Conservation (phyloP, 2,113 vertebrate genomes). For the Bostrychus sinensis region DNA sequence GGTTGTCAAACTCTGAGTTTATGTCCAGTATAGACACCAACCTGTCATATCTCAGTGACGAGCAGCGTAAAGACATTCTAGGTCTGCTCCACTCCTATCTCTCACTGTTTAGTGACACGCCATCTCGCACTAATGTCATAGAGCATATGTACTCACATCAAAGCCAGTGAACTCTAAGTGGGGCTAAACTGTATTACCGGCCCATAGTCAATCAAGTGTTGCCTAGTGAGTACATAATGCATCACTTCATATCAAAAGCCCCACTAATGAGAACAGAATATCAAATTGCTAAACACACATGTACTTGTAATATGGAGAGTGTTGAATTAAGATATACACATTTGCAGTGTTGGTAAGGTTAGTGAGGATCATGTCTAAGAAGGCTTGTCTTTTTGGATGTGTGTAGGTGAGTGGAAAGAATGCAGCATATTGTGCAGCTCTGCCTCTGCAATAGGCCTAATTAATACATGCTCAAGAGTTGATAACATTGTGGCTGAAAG, state of each 20-base stretch:
- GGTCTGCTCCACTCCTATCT: too few species aligned
- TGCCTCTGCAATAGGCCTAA: conserved; percentile 77
- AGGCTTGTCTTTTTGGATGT: conserved; percentile 20
- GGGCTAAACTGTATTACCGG: conserved; percentile 70
- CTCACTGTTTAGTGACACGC: too few species aligned
- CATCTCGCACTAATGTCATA: too few species aligned
- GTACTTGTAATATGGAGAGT: conserved; percentile 60
- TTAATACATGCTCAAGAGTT: conserved; percentile 77
- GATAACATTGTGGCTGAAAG: conserved; percentile 79
- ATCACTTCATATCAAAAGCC: conserved; percentile 77
- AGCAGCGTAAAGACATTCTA: too few species aligned
- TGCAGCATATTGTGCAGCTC: conserved; percentile 51
- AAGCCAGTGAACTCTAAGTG: conserved; percentile 61
- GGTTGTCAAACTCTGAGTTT: too few species aligned
- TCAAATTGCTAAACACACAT: conserved; percentile 62
- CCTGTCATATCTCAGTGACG: too few species aligned
- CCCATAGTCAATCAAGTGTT: conserved; percentile 71
- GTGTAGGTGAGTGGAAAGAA: conserved; percentile 34
- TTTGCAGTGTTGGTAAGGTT: conserved; percentile 6
- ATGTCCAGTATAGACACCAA: too few species aligned
- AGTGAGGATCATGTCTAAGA: conserved; percentile 10
- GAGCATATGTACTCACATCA: conserved; percentile 79
- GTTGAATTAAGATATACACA: conserved; percentile 54
- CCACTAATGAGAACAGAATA: conserved; percentile 72
- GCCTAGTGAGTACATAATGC: conserved; percentile 66